A percentile compares a stretch with the other conserved stretches of the same genome.
These are phyloP conservation scores for Virgularia gustaviana DNA, from an alignment of 92 coral and sea anemone species.

Conservation along the genomic window DNA sequence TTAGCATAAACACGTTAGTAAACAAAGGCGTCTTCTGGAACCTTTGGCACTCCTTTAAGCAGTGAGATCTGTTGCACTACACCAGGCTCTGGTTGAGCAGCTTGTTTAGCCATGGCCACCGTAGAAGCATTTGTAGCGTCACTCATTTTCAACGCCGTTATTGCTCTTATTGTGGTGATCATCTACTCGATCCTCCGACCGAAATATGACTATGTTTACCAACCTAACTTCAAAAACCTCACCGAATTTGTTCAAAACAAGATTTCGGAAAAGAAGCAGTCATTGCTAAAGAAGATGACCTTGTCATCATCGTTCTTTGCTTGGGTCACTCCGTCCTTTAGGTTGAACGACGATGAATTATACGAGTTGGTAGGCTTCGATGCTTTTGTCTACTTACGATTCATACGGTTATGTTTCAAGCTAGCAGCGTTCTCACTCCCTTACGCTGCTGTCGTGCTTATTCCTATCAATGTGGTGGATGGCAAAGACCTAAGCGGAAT, in stretches of 20 bases:
- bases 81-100: no score
- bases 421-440: conserved; percentile 75
- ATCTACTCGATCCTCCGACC: conserved; percentile 77
- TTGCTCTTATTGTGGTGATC: conserved; percentile 62
- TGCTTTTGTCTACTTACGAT: conserved; percentile 81
- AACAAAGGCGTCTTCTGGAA: conserved; percentile 25
- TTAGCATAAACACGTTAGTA: background rate
- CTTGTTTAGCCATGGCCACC: conserved; percentile 14
- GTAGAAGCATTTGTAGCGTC: conserved; percentile 60
- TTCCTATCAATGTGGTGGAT: conserved; percentile 79
- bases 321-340: conserved; percentile 84
- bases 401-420: conserved; percentile 68
- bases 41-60: conserved; percentile 21
- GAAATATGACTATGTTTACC: conserved; percentile 65
- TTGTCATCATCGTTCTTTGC: conserved; percentile 74
- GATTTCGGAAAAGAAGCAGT: conserved; percentile 53
- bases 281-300: conserved; percentile 66
- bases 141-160: conserved; percentile 58
- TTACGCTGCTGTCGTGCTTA: conserved; percentile 75
- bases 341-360: conserved; percentile 76
- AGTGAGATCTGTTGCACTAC: background rate
- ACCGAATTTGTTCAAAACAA: conserved; percentile 72
- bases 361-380: conserved; percentile 86
- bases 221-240: conserved; percentile 76
- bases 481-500: conserved; percentile 51